Evolutionary conservation across 2,888 invertebrate species (phyloP).

Genomic region (Digitonthophagus gazella): DNA sequence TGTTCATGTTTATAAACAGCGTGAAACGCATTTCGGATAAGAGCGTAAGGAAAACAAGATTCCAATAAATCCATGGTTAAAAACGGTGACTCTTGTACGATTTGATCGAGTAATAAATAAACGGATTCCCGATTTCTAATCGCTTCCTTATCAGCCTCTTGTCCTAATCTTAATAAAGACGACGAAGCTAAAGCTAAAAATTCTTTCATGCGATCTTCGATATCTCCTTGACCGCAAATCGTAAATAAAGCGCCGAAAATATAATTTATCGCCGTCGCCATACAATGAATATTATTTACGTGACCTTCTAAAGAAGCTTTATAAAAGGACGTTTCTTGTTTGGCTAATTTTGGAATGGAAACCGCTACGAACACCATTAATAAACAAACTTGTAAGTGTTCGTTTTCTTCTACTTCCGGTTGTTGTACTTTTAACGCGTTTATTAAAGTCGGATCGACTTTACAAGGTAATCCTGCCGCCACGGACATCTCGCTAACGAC

Average conservation of each 20-base stretch:
- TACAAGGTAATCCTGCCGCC: slow-evolving; percentile 89
- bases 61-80: slow-evolving; percentile 98
- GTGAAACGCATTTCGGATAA: slow-evolving; percentile 97
- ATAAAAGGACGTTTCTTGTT: slow-evolving; percentile 86
- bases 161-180: slow-evolving; percentile 88
- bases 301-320: slow-evolving; percentile 87
- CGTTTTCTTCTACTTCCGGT: slow-evolving; percentile 83
- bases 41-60: slow-evolving; percentile 97
- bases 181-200: slow-evolving; percentile 91
- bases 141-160: slow-evolving; percentile 92
- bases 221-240: slow-evolving; percentile 93
- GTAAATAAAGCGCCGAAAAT: slow-evolving; percentile 96
- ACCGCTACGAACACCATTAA: slow-evolving; percentile 99
- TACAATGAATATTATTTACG: slow-evolving; percentile 98
- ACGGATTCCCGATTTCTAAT: slow-evolving; percentile 95
- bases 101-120: slow-evolving; percentile 93
- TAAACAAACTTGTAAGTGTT: slow-evolving; percentile 89
- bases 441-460: slow-evolving; percentile 93
- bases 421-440: slow-evolving; percentile 88
- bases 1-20: slow-evolving; percentile 91
- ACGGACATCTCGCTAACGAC: slow-evolving; percentile 97
- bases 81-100: slow-evolving; percentile 97
- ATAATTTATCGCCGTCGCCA: slow-evolving; percentile 93
- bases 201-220: slow-evolving; percentile 97
- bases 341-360: slow-evolving; percentile 91